phyloP scores from a whole-genome alignment of 2,797 vertebrate genomes.

The Sebastes umbrosus region DNA sequence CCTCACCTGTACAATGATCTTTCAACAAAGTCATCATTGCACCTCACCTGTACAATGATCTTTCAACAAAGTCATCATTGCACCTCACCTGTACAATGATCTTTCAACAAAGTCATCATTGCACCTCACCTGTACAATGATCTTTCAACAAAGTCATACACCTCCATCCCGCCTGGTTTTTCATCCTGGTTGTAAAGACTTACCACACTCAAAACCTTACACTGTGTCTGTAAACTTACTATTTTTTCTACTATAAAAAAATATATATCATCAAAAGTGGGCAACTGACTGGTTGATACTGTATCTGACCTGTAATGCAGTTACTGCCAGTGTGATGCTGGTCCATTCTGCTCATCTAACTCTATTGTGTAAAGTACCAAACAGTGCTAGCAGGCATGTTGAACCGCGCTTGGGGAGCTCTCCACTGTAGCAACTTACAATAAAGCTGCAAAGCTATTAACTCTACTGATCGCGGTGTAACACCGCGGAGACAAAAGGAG shows the following conservation, averaged over 20 bases:
- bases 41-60: too few relatives aligned
- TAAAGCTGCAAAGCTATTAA: slow-evolving; percentile 32
- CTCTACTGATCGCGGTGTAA: slow-evolving; percentile 41
- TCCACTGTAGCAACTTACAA: neutral
- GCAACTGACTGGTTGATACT: neutral
- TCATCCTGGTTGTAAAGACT: too few relatives aligned
- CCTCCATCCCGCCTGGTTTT: too few relatives aligned
- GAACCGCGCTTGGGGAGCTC: neutral
- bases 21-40: too few relatives aligned
- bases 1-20: too few relatives aligned
- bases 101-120: too few relatives aligned
- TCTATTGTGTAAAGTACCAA: neutral
- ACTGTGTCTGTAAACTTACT: neutral
- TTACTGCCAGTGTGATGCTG: neutral
- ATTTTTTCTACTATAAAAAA: neutral
- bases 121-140: too few relatives aligned
- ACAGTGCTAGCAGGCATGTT: neutral
- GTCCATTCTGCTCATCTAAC: neutral
- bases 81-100: too few relatives aligned
- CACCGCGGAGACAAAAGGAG: slow-evolving; percentile 53
- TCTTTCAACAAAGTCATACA: too few relatives aligned
- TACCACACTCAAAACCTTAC: too few relatives aligned
- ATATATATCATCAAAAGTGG: neutral
- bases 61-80: too few relatives aligned
- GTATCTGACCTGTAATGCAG: neutral